Evolutionary conservation across 2,113 vertebrate genomes (phyloP).

Genomic region (Girardinichthys multiradiatus): DNA sequence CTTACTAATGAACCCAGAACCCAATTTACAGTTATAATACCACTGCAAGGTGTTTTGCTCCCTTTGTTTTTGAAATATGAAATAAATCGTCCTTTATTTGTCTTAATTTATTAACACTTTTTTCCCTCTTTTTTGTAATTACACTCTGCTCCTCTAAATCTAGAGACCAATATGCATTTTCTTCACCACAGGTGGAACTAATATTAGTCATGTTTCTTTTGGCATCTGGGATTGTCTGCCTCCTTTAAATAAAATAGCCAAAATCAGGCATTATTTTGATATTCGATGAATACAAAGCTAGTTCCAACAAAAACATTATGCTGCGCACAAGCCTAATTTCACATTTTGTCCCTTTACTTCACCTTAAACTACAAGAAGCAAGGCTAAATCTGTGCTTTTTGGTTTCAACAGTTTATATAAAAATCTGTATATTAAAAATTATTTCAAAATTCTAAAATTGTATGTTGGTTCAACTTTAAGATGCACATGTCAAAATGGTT

Average conservation of each 20-base stretch:
- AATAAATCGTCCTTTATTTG: no score
- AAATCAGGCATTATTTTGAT: slow-evolving; percentile 76
- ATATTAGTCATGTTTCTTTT: slow-evolving; percentile 82
- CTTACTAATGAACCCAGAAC: no score
- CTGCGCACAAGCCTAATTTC: slow-evolving; percentile 33
- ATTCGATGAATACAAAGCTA: slow-evolving; percentile 62
- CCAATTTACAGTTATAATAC: no score
- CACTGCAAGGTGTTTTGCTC: no score
- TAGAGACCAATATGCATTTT: slow-evolving; percentile 62
- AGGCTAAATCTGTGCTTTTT: slow-evolving; percentile 48
- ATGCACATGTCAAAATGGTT: slow-evolving; percentile 29
- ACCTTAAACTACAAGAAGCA: slow-evolving; percentile 47
- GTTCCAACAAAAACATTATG: slow-evolving; percentile 69
- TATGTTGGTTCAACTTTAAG: not conserved
- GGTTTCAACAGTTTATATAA: slow-evolving; percentile 13
- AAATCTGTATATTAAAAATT: not conserved
- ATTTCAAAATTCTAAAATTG: not conserved
- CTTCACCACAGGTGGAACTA: slow-evolving; percentile 48
- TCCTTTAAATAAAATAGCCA: slow-evolving; percentile 55
- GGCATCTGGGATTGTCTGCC: slow-evolving; percentile 67
- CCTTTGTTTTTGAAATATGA: no score
- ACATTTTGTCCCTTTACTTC: slow-evolving; percentile 41
- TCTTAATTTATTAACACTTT: slow-evolving; percentile 48
- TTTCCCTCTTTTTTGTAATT: slow-evolving; percentile 38
- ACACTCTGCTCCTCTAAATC: slow-evolving; percentile 37